Evolutionary conservation across 92 coral and sea anemone genomes (phyloP).

Genomic region (Diadumene lineata): DNA sequence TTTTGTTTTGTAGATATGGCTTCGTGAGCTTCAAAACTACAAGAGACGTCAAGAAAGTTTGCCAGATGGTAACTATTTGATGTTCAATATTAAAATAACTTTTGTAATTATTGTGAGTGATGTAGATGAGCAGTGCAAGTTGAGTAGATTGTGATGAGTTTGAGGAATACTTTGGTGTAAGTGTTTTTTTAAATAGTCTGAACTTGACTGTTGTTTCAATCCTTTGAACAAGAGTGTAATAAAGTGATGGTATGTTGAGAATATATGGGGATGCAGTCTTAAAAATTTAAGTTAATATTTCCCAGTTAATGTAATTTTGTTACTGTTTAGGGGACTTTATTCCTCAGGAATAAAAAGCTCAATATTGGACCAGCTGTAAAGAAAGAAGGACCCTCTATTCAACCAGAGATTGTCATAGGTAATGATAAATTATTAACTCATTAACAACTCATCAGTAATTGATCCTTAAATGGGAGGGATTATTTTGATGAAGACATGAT

Average conservation of each 20-base stretch:
- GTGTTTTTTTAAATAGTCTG: too few relatives aligned
- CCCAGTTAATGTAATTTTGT: background rate
- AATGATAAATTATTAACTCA: too few relatives aligned
- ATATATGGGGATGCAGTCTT: too few relatives aligned
- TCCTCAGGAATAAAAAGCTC: slow-evolving; percentile 57
- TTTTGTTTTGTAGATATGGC: slow-evolving; percentile 34
- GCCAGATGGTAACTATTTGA: slow-evolving; percentile 8
- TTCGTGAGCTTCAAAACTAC: slow-evolving; percentile 41
- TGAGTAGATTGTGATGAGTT: background rate
- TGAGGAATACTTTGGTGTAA: too few relatives aligned
- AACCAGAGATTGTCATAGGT: slow-evolving; percentile 55
- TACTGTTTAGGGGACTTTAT: slow-evolving; percentile 24
- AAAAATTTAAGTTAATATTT: too few relatives aligned
- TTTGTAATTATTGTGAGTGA: background rate
- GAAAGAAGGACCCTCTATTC: slow-evolving; percentile 52
- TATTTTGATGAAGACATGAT: background rate
- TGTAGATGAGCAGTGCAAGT: background rate
- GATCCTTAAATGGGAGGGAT: background rate
- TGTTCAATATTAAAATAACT: background rate
- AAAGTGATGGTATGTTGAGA: too few relatives aligned
- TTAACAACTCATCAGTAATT: too few relatives aligned
- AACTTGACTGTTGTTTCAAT: too few relatives aligned
- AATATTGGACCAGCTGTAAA: slow-evolving; percentile 82
- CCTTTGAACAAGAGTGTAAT: too few relatives aligned
- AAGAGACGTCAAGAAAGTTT: slow-evolving; percentile 27